Evolutionary conservation across 2,888 invertebrate species (phyloP), one percentile per base, ranked within the genome.

Genomic region (Nymphalis c-album): DNA sequence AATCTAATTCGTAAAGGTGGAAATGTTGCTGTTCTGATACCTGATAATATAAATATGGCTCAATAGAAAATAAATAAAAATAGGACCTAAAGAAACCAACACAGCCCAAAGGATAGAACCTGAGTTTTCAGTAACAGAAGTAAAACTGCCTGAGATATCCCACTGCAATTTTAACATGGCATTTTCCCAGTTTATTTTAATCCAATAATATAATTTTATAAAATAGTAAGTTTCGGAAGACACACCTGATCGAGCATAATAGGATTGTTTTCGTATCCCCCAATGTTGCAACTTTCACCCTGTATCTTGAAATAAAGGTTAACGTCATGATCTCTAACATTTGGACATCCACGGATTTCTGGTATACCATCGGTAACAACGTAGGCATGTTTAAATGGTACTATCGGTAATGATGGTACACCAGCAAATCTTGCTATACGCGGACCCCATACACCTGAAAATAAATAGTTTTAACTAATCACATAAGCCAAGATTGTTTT

Each of bases 181-280:
- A 13, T 4, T 40, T 40, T 40, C 3, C 4, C 10, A 40, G 13
- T 13, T 6, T 40, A 40, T 13, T 13, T 40, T 0, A 3, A 13
- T 3, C 4, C 3, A 40, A 13, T 3, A 3, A 13, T 13, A 13
- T 40, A 2, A 55, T 7, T 5, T 31, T 1, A 55, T 17, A 0
- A n/a, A 50, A 31, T 59, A 63, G 58, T 65, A 18, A 7, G 31
- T 62, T 58, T 46, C 18, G 50, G 50, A 5, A 55, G 60, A 58
- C 17, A 48, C 31, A 95, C 96, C 83, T 95, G 94, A 78, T 96
- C 95, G 62, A 97, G 85, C 77, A 98, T 93, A 71, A 95, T 94
- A 0, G 98, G 98, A 84, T 98, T 97, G 0, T 91, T 85, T 85
- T 98, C 98, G 80, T 98, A 98, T 0, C 98, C 98, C 16, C 98